Evolutionary conservation across 2,797 vertebrate genomes (phyloP).

Genomic region (Acestrorhynchus altus): DNA sequence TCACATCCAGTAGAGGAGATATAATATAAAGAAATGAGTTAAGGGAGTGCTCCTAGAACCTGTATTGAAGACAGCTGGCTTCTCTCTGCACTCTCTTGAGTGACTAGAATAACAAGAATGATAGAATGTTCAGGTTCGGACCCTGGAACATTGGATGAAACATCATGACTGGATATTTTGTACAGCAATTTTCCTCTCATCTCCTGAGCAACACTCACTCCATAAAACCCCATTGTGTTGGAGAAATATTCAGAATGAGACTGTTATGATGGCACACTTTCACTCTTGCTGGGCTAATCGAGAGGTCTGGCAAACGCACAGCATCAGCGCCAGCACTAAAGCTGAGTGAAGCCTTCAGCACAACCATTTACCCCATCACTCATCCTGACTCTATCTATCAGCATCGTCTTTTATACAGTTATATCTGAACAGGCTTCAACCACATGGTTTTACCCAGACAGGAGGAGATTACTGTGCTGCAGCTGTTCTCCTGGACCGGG

Average conservation of each 20-base stretch:
- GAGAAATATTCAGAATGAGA: neutral
- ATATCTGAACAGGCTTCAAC: conserved; percentile 14
- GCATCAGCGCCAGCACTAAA: neutral
- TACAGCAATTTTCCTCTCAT: neutral
- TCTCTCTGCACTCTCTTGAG: neutral
- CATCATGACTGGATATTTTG: no score
- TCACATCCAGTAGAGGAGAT: neutral
- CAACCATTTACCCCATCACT: conserved; percentile 41
- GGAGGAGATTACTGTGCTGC: conserved; percentile 6
- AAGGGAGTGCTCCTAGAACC: neutral
- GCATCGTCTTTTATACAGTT: conserved; percentile 38
- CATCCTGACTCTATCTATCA: conserved; percentile 51
- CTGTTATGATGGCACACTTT: conserved; percentile 10
- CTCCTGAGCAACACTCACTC: neutral
- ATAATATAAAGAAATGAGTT: neutral
- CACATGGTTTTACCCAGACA: conserved; percentile 29
- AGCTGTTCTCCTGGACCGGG: conserved; percentile 16
- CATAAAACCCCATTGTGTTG: conserved; percentile 1
- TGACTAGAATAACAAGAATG: neutral
- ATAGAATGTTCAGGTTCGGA: no score
- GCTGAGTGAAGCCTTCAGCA: conserved; percentile 44
- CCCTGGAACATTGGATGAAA: no score
- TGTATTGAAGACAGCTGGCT: neutral
- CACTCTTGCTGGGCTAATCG: conserved; percentile 20
- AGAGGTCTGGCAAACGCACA: conserved; percentile 19